Percentiles rank a stretch among this genome's conserved stretches.
Conservation (phyloP, 2,113 vertebrate species). For the Pao palembangensis region DNA sequence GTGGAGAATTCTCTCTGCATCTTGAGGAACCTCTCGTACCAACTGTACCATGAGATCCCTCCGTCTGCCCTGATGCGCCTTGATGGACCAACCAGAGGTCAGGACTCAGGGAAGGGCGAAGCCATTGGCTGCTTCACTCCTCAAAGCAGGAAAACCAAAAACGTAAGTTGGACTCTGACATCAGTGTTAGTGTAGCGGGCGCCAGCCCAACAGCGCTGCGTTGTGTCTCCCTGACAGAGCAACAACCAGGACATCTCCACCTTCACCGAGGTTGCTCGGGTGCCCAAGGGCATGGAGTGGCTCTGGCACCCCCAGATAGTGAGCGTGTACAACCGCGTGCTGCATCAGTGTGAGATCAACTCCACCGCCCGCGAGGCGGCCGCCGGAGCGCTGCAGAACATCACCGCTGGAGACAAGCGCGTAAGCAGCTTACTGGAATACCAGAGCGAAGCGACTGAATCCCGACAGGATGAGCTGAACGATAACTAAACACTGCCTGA, state of each 20-base stretch:
- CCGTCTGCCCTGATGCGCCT: constrained; percentile 75
- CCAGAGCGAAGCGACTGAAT: too few relatives aligned
- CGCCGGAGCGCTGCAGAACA: constrained; percentile 90
- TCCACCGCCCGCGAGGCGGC: constrained; percentile 85
- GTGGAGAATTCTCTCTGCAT: constrained; percentile 90
- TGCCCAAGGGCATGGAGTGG: constrained; percentile 86
- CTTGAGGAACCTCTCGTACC: constrained; percentile 93
- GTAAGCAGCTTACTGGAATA: constrained; percentile 57
- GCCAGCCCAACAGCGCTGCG: not conserved
- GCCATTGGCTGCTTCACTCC: constrained; percentile 92
- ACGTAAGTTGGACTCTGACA: constrained; percentile 65
- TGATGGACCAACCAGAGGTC: constrained; percentile 75
- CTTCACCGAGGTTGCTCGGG: constrained; percentile 82
- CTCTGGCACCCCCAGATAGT: constrained; percentile 92
- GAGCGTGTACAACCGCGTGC: constrained; percentile 79
- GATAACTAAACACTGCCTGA: too few relatives aligned
- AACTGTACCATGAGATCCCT: constrained; percentile 87
- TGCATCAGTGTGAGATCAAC: constrained; percentile 84
- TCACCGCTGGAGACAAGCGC: constrained; percentile 88
- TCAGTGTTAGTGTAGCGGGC: not conserved
- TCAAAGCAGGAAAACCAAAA: constrained; percentile 85
- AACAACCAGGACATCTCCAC: constrained; percentile 75
- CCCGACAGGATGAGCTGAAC: not conserved
- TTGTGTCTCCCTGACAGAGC: constrained; percentile 54
- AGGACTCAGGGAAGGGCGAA: constrained; percentile 58